Conservation (phyloP, 92 coral and sea anemone genomes). For the Siderastrea siderea region DNA sequence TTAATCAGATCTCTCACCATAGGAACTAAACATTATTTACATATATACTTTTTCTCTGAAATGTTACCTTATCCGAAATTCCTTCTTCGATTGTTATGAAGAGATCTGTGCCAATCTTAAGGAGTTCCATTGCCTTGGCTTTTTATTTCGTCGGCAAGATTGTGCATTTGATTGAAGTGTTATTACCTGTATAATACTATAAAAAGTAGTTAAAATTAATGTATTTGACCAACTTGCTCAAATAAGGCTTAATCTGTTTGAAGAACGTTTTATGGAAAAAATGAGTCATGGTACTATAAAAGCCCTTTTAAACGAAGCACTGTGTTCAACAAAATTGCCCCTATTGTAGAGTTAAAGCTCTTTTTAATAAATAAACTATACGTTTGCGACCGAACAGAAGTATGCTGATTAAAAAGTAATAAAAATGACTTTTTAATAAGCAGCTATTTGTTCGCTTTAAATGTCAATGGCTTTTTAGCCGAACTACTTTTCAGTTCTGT, state of each 20-base stretch:
- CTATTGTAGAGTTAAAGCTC: background rate
- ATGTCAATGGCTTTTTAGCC: background rate
- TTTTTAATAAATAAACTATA: background rate
- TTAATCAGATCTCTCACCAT: background rate
- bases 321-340: background rate
- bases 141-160: background rate
- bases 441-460: background rate
- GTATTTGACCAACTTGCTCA: constrained; percentile 1
- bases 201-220: constrained; percentile 25
- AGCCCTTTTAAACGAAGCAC: background rate
- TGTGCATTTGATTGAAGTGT: background rate
- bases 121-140: no score
- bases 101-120: background rate
- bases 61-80: background rate
- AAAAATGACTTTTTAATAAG: constrained; percentile 12
- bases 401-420: background rate
- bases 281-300: background rate
- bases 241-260: background rate
- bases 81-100: background rate
- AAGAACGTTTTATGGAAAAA: background rate
- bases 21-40: background rate
- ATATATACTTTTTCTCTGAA: background rate
- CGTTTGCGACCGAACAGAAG: background rate
- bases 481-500: no score
- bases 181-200: constrained; percentile 1